Base-by-base conservation (phyloP, 2,113 vertebrate species). In the Glareola pratincola region DNA sequence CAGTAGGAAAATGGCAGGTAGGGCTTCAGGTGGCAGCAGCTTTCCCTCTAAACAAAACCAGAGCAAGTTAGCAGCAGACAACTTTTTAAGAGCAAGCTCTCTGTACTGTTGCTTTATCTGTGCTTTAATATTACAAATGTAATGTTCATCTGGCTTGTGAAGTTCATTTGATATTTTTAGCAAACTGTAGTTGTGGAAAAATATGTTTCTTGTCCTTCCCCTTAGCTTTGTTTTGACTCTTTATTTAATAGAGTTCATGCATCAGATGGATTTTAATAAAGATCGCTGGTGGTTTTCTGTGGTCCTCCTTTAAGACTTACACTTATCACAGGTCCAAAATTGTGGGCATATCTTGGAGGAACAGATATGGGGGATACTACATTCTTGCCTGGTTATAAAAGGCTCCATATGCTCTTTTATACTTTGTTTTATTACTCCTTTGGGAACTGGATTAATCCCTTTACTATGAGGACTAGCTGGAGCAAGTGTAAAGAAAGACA, bases 11-110 rank as follows among this genome's bases (percentile, higher is more conserved):
- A 34, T 37, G 41, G 37, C 66, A 86, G 27, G 56, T 76, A 67
- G 92, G 73, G 74, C 90, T 91, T 92, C 90, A 97, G 91, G 95
- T 96, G 95, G 89, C 97, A 97, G 93, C 92, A 97, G 63, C 53
- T 95, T 94, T 97, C 85, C 74, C 71, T 95, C 32, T 94, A 92
- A 73, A 59, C 56, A 32, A 63, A 86, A 62, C 29, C 17, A 57
- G 39, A 80, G 24, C 41, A 53, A 47, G 16, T 47, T 83, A 85
- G 64, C 57, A 68, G 68, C 71, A 21, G 14, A 7, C 37, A 72
- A 20, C 66, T 41, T 63, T n/a, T 47, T 83, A 15, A 23, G 27
- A 26, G 20, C 39, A 54, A 24, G 18, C 19, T 92, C 32, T 54
- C 48, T 77, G 21, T 32, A 32, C n/a, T 47, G 15, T 22, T 80